phyloP scores from a whole-genome alignment of 1,140 invertebrate genomes.

The Drosophila athabasca region DNA sequence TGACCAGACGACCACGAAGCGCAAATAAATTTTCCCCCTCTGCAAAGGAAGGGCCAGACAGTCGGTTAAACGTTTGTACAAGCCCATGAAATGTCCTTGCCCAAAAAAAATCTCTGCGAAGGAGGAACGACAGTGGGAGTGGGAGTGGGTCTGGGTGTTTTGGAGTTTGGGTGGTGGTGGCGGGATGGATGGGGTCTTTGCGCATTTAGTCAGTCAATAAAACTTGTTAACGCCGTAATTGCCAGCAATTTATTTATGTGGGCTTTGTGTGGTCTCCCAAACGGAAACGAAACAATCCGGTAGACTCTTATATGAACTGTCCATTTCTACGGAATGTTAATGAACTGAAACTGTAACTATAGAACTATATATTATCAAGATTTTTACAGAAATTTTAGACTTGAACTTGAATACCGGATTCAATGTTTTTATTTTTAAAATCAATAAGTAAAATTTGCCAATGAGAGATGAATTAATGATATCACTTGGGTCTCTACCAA shows the following conservation, averaged over 20 bases:
- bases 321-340: conserved; percentile 5
- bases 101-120: conserved; percentile 39
- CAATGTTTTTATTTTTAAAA: no score
- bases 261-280: conserved; percentile 40
- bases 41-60: conserved; percentile 40
- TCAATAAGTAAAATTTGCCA: no score
- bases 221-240: conserved; percentile 81
- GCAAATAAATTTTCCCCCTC: conserved; percentile 70
- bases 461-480: no score
- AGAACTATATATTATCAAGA: no score
- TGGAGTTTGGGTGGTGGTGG: background rate
- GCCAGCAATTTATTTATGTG: conserved; percentile 78
- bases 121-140: conserved; percentile 3
- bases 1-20: conserved; percentile 78
- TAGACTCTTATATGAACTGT: conserved; percentile 18
- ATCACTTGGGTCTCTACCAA: background rate
- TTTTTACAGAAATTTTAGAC: no score
- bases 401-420: no score
- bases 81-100: conserved; percentile 79
- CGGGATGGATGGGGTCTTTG: conserved; percentile 24
- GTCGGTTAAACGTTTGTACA: conserved; percentile 80
- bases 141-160: background rate
- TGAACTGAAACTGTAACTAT: conserved; percentile 3
- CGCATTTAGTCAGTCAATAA: conserved; percentile 82
- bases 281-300: conserved; percentile 23